Conservation (phyloP, 2,113 vertebrate genomes). For the Genyomyrus donnyi region DNA sequence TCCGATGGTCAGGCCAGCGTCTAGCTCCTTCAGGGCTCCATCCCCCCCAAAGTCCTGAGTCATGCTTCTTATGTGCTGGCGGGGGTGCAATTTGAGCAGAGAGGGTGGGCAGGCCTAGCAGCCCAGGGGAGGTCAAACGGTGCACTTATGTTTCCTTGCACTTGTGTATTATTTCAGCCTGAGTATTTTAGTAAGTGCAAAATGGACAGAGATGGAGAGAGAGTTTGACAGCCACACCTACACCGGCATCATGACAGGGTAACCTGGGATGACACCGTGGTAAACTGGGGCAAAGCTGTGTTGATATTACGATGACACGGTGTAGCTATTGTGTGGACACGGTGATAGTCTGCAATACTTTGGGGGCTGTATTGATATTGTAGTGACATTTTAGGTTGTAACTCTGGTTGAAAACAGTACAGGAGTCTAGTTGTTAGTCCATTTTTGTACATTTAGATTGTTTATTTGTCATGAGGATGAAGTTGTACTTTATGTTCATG, state of each 20-base stretch:
- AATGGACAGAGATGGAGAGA: background rate
- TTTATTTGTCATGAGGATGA: background rate
- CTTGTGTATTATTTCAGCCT: background rate
- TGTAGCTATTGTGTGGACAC: background rate
- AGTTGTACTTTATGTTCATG: background rate
- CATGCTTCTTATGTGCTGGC: background rate
- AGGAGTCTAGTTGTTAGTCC: background rate
- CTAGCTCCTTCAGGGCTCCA: background rate
- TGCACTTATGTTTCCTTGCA: background rate
- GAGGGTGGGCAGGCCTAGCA: background rate
- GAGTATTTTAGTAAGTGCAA: background rate
- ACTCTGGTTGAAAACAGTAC: background rate
- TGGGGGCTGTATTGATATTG: background rate
- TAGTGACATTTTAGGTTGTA: background rate
- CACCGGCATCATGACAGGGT: background rate
- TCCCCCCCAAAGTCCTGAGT: background rate
- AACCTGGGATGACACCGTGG: background rate
- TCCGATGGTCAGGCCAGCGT: background rate
- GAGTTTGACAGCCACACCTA: background rate
- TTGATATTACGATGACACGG: background rate
- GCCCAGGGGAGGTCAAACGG: background rate
- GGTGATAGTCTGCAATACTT: background rate
- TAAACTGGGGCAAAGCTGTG: background rate
- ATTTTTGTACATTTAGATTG: background rate
- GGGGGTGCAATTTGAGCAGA: background rate